Evolutionary conservation across 2,888 invertebrate genomes (phyloP).

Genomic region (Exocentrus adspersus): DNA sequence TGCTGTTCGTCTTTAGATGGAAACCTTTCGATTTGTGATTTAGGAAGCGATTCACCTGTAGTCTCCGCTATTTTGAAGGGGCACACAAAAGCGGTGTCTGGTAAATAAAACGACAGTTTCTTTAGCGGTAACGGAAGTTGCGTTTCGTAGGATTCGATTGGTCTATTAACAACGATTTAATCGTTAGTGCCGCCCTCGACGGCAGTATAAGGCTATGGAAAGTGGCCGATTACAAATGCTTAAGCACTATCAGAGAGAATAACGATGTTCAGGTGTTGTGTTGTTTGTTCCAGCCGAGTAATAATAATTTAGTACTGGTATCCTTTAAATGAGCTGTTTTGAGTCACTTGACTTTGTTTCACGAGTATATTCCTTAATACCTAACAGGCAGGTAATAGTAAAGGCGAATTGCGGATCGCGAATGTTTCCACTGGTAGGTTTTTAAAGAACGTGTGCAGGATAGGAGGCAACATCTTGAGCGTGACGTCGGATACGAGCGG

Average conservation of each 20-base stretch:
- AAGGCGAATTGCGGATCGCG: constrained; percentile 79
- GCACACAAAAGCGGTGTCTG: constrained; percentile 74
- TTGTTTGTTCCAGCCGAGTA: constrained; percentile 84
- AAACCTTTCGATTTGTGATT: constrained; percentile 82
- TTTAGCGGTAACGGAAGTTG: too few species aligned
- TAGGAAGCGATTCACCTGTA: constrained; percentile 74
- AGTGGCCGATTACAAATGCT: constrained; percentile 67
- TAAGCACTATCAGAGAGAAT: constrained; percentile 74
- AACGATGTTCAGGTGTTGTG: constrained; percentile 72
- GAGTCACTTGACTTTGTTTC: too few species aligned
- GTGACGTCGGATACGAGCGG: constrained; percentile 83
- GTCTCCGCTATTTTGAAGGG: constrained; percentile 79
- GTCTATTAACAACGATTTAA: constrained; percentile 85
- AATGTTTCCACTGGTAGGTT: constrained; percentile 89
- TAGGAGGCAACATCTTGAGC: constrained; percentile 73
- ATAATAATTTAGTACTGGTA: constrained; percentile 88
- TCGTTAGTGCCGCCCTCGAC: constrained; percentile 82
- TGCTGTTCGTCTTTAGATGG: constrained; percentile 85
- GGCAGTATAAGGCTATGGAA: constrained; percentile 79
- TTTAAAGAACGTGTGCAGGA: constrained; percentile 70
- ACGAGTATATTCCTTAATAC: constrained; percentile 31
- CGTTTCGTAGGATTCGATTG: constrained; percentile 77
- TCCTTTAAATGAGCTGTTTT: constrained; percentile 65
- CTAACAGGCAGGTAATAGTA: constrained; percentile 73
- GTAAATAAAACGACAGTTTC: too few species aligned